These are phyloP conservation scores for Tragelaphus buxtoni DNA, from an alignment of 2,113 vertebrate species.

Conservation along the genomic window DNA sequence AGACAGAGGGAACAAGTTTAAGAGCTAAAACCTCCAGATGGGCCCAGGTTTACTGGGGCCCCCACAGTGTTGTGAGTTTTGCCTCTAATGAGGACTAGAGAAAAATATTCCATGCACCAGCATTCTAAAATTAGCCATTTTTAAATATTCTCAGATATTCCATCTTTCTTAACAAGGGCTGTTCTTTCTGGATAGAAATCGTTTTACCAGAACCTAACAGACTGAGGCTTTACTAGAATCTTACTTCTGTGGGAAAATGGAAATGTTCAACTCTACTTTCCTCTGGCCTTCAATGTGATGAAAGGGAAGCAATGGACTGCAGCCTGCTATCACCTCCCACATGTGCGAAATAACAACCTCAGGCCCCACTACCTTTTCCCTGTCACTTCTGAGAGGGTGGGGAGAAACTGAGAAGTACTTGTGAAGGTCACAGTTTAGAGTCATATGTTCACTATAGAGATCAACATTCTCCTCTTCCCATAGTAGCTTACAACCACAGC, in stretches of 20 bases:
- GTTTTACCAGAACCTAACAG: neutral
- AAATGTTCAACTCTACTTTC: neutral
- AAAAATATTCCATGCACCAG: neutral
- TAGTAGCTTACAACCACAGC: neutral
- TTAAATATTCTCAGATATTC: neutral
- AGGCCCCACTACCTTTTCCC: accelerated
- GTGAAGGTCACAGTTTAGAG: neutral
- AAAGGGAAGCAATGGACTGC: neutral
- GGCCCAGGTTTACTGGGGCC: neutral
- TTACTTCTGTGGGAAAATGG: neutral
- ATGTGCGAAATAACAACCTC: accelerated
- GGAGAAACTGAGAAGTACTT: neutral
- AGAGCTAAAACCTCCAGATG: neutral
- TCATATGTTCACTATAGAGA: neutral
- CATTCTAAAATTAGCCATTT: neutral
- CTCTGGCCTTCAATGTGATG: neutral
- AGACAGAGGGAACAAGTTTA: neutral
- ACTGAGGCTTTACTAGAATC: neutral
- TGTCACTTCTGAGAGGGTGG: neutral
- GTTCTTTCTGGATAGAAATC: neutral
- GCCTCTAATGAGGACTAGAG: neutral
- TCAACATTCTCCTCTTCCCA: neutral
- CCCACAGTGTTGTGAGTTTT: neutral
- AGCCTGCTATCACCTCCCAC: no score
- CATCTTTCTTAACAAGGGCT: neutral